phyloP scores from a whole-genome alignment of 2,113 vertebrate species.

The Thermophis baileyi region DNA sequence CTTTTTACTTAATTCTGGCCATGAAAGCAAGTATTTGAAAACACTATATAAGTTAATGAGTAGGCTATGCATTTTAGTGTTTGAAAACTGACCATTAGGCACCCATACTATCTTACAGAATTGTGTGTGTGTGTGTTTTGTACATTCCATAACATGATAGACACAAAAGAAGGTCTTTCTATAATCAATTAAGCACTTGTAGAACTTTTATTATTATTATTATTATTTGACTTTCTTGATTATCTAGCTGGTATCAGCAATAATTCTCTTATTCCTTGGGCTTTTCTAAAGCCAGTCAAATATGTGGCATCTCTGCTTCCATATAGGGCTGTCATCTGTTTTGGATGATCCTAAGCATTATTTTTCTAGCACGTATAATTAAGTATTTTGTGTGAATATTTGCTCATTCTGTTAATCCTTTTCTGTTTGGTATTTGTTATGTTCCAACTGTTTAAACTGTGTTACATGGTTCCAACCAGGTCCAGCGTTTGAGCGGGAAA shows the following conservation, averaged over 20 bases:
- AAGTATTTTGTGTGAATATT: too few species aligned
- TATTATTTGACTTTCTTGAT: background rate
- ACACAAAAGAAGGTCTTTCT: background rate
- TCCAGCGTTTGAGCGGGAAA: too few species aligned
- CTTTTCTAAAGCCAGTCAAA: background rate
- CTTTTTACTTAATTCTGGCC: background rate
- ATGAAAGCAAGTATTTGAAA: background rate
- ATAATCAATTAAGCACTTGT: background rate
- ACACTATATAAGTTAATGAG: background rate
- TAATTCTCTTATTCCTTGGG: background rate
- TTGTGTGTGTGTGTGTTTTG: background rate
- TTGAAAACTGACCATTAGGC: background rate
- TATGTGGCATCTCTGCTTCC: background rate
- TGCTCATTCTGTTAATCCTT: too few species aligned
- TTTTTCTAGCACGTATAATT: too few species aligned
- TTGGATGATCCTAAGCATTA: too few species aligned
- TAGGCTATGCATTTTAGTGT: background rate
- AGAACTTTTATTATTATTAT: too few species aligned
- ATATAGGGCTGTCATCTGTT: too few species aligned
- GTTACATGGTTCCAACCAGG: too few species aligned
- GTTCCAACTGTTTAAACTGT: too few species aligned
- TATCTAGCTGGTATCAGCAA: background rate
- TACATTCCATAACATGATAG: too few species aligned
- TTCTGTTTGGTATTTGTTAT: too few species aligned
- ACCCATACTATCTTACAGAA: background rate